Evolutionary conservation across 2,888 invertebrate species (phyloP).

Genomic region (Malachius bipustulatus): DNA sequence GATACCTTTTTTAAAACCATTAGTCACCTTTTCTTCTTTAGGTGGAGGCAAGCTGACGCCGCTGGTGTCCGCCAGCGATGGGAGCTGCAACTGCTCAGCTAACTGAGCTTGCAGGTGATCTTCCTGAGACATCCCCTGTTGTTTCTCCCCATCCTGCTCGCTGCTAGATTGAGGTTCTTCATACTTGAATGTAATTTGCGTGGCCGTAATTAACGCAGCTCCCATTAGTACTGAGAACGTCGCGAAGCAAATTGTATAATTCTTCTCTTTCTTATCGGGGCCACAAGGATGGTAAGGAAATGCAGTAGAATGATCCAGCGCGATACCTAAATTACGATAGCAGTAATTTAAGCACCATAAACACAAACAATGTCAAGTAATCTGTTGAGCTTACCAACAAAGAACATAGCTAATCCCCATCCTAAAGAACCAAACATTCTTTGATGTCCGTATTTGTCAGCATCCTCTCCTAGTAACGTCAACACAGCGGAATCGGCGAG

Average conservation of each 20-base stretch:
- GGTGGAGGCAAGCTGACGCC: slow-evolving; percentile 38
- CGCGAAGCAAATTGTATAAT: slow-evolving; percentile 97
- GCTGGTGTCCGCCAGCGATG: slow-evolving; percentile 57
- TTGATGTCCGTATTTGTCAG: slow-evolving; percentile 86
- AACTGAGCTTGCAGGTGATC: slow-evolving; percentile 74
- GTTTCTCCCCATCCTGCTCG: slow-evolving; percentile 26
- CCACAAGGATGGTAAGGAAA: slow-evolving; percentile 90
- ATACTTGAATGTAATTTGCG: slow-evolving; percentile 70
- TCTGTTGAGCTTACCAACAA: slow-evolving; percentile 68
- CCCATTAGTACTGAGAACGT: slow-evolving; percentile 96
- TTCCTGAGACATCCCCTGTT: slow-evolving; percentile 45
- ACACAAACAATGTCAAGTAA: no score
- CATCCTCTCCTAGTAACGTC: slow-evolving; percentile 77
- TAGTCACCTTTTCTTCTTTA: slow-evolving; percentile 40
- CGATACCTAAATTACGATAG: slow-evolving; percentile 45
- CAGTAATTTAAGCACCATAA: not conserved
- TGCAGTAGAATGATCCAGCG: slow-evolving; percentile 90
- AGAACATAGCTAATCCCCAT: slow-evolving; percentile 98
- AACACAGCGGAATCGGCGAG: slow-evolving; percentile 88
- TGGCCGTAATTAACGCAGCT: slow-evolving; percentile 82
- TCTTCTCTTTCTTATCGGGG: slow-evolving; percentile 84
- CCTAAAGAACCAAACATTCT: slow-evolving; percentile 91
- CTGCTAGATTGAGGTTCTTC: slow-evolving; percentile 31
- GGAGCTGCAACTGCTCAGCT: slow-evolving; percentile 71
- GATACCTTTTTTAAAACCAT: not conserved